phyloP scores from a whole-genome alignment of 2,888 invertebrate species.

The Hydriomena furcata region DNA sequence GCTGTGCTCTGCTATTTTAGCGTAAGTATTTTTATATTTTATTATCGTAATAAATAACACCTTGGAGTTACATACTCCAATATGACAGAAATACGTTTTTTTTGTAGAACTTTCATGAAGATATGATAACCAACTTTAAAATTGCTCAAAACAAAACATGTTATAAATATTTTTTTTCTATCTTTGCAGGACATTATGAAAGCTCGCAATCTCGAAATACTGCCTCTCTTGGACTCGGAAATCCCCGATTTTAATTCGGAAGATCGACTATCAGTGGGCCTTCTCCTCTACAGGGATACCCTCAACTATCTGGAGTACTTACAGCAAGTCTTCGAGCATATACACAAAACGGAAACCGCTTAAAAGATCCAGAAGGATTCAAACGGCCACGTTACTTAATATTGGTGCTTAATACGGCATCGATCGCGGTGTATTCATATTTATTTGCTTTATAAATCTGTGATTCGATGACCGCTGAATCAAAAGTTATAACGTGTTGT shows the following conservation, averaged over 20 bases:
- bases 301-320: conserved; percentile 71
- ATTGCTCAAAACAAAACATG: background rate
- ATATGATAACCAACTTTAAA: no score
- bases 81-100: no score
- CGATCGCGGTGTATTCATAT: conserved; percentile 16
- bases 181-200: conserved; percentile 66
- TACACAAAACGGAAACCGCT: conserved; percentile 50
- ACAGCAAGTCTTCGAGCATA: conserved; percentile 61
- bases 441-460: conserved; percentile 15
- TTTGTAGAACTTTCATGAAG: no score
- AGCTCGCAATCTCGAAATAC: conserved; percentile 56
- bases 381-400: conserved; percentile 43
- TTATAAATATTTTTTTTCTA: conserved; percentile 26
- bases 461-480: conserved; percentile 15
- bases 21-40: conserved; percentile 65
- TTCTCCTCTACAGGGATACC: conserved; percentile 68
- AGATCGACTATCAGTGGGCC: conserved; percentile 48
- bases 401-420: conserved; percentile 39
- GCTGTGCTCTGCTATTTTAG: conserved; percentile 88
- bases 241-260: conserved; percentile 53
- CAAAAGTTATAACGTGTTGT: conserved; percentile 2
- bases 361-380: conserved; percentile 47
- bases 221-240: conserved; percentile 58
- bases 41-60: background rate
- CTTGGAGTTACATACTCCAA: no score